Evolutionary conservation across 2,113 vertebrate species (phyloP), one percentile per base, ranked within the genome.

Genomic region (Microcebus murinus): DNA sequence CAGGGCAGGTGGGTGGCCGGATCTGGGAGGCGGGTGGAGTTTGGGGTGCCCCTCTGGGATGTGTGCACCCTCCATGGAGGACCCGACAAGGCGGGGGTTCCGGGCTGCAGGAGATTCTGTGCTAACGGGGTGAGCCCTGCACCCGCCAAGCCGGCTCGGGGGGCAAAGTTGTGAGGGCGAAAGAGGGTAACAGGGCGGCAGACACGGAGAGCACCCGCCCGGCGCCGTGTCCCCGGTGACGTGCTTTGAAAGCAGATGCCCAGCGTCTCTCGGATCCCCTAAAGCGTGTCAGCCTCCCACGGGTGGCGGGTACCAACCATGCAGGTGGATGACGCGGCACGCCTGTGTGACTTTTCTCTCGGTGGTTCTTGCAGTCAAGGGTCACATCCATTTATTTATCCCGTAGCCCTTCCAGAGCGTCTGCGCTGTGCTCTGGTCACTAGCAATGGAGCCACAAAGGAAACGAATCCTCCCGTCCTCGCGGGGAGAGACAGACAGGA

Each of bases 141-240:
- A 17, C 4, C 45, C 81, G 5, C 65, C 52, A 2, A 55, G 45
- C 67, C 27, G 2, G 39, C 52, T 48, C 0, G 52, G 25, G n/a
- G 10, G 34, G 65, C 25, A 1, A 6, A 71, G 25, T 4, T 27
- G 1, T 1, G 0, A 0, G 7, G 34, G 4, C 0, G 55, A 17
- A 18, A 15, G 39, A 15, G 36, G 39, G 2, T 2, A 4, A 4
- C 3, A 8, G 63, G 27, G 3, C 4, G 0, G 6, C 4, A 13
- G 63, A 6, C 2, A 3, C 8, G 0, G 73, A 27, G 52, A 4
- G 39, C 25, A 1, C 12, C 0, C 8, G 39, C 73, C 27, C 42
- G 14, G 21, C 0, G 0, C 6, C 4, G 8, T 36, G 1, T 9
- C 48, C 13, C n/a, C 0, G 27, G 2, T 0, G 7, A 3, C 3